phyloP scores from a whole-genome alignment of 2,888 invertebrate species.

The Acleris holmiana region DNA sequence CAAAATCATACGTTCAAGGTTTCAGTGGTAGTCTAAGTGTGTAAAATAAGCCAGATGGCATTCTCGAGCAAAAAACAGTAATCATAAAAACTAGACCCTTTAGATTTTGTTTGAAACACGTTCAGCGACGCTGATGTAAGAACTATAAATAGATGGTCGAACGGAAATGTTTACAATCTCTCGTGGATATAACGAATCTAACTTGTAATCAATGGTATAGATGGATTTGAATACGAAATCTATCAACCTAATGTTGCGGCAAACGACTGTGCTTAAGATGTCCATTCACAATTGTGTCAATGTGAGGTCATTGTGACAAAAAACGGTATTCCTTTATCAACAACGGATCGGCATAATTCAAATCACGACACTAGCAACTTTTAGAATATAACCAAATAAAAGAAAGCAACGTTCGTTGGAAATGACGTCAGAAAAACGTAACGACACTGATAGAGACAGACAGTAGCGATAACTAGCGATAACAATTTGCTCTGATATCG shows the following conservation, averaged over 20 bases:
- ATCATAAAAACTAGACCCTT: conserved; percentile 45
- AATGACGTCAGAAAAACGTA: conserved; percentile 70
- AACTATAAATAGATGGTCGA: conserved; percentile 67
- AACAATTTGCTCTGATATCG: conserved; percentile 72
- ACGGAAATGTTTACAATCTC: conserved; percentile 73
- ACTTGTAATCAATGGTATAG: conserved; percentile 34
- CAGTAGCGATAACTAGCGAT: conserved; percentile 76
- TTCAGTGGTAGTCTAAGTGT: conserved; percentile 7
- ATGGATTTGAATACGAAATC: neutral
- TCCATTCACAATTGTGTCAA: neutral
- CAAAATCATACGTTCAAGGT: neutral
- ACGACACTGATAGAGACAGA: conserved; percentile 71
- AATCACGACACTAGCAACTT: conserved; percentile 16
- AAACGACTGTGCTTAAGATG: neutral
- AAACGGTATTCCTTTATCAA: neutral
- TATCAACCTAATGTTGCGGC: neutral
- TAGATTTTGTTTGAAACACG: conserved; percentile 50
- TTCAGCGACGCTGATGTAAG: conserved; percentile 68
- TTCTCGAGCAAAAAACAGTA: conserved; percentile 25
- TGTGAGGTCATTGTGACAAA: neutral
- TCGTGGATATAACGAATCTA: conserved; percentile 59
- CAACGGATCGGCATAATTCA: neutral
- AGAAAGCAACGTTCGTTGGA: conserved; percentile 26
- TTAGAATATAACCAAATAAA: conserved; percentile 19
- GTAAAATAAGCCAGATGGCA: conserved; percentile 24